Conservation (phyloP, 2,797 vertebrate species). For the Ispidina lecontei region DNA sequence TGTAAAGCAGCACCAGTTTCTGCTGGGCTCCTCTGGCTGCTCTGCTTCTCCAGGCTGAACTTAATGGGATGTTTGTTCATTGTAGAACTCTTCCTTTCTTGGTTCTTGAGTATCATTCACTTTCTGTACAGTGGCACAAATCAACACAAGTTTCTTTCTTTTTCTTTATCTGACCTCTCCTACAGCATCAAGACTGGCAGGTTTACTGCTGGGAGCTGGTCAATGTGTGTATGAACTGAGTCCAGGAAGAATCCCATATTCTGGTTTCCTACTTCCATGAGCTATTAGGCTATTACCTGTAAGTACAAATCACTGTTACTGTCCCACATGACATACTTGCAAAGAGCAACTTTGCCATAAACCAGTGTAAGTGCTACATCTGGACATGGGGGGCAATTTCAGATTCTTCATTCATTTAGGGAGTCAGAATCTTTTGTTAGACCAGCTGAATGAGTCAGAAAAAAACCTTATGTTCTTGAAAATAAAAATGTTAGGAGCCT, state of each 20-base stretch:
- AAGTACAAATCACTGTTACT: background rate
- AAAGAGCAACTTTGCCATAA: background rate
- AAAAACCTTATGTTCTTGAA: background rate
- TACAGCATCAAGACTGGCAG: background rate
- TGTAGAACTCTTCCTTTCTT: background rate
- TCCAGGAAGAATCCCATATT: background rate
- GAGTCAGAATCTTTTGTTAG: background rate
- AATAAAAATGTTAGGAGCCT: background rate
- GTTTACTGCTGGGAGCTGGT: background rate
- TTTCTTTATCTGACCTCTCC: background rate
- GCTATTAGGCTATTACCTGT: background rate
- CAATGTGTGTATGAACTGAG: background rate
- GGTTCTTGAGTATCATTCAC: background rate
- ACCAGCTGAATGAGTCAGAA: background rate
- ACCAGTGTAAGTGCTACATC: background rate
- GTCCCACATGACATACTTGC: background rate
- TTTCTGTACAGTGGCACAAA: background rate
- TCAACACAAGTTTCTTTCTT: fast-evolving
- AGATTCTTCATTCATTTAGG: background rate
- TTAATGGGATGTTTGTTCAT: background rate
- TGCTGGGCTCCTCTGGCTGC: background rate
- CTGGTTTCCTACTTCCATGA: background rate
- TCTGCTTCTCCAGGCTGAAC: background rate
- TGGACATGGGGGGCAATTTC: background rate
- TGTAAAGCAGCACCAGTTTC: background rate